Base-by-base conservation (phyloP, 1,140 invertebrate species). In the Ectropis grisescens region DNA sequence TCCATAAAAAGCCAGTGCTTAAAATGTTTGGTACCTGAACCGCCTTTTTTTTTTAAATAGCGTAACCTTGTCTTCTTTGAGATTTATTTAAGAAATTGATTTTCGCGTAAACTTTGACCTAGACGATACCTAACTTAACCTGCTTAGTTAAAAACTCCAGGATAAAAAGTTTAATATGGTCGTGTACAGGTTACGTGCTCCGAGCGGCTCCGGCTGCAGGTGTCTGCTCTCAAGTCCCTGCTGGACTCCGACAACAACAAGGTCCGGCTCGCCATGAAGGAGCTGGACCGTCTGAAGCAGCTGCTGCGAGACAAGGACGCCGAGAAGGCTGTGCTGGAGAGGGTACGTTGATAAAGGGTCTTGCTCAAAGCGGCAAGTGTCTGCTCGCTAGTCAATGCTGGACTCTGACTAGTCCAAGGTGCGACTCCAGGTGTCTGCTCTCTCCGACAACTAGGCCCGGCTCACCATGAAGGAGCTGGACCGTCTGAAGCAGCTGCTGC, bases 361-460 rank as follows among this genome's bases (percentile, higher is more conserved):
- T n/a, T n/a, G n/a, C n/a, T n/a, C n/a, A n/a, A n/a, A n/a, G n/a
- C n/a, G n/a, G n/a, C n/a, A n/a, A n/a, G n/a, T n/a, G n/a, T n/a
- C n/a, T n/a, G n/a, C n/a, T n/a, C n/a, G n/a, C n/a, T n/a, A n/a
- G n/a, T n/a, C n/a, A n/a, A n/a, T n/a, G n/a, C n/a, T n/a, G n/a
- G n/a, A n/a, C n/a, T n/a, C n/a, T n/a, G n/a, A n/a, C n/a, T n/a
- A n/a, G n/a, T n/a, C n/a, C n/a, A n/a, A n/a, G n/a, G n/a, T 87
- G 6, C 81, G 84, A 11, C 60, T 86, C 3, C 87, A 88, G 50
- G 84, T 86, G 33, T 59, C 71, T n/a, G 82, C 85, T 2, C 62
- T 89, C 13, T 82, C 82, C 1, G 87, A 88, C 58, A 85, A 84
- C 47, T 84, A 86, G 34, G 71, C 86, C 12, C 57, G 70, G 2